Evolutionary conservation across 2,888 invertebrate species (phyloP).

Genomic region (Cenopis cana): DNA sequence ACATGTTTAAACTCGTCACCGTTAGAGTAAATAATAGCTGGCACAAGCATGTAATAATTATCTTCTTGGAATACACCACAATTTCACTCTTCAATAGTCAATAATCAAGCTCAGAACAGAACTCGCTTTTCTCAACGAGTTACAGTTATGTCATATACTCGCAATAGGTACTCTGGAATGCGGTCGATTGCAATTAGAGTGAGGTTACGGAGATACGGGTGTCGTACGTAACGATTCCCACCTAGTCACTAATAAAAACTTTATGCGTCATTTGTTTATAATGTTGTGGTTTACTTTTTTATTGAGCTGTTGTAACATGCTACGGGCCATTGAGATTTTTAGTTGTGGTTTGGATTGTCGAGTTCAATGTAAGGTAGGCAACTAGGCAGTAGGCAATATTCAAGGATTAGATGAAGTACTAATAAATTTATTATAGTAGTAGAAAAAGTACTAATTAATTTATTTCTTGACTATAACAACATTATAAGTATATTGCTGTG

Average conservation of each 20-base stretch:
- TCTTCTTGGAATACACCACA: slow-evolving; percentile 13
- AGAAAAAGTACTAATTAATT: too few relatives aligned
- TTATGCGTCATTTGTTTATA: slow-evolving; percentile 29
- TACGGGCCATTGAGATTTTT: neutral
- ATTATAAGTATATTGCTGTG: too few relatives aligned
- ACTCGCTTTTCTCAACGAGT: slow-evolving; percentile 27
- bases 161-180: slow-evolving; percentile 40
- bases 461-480: too few relatives aligned
- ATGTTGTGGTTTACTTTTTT: slow-evolving; percentile 7
- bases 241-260: slow-evolving; percentile 29
- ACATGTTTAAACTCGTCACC: neutral
- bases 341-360: neutral
- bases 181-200: slow-evolving; percentile 38
- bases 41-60: neutral
- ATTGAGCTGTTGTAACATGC: slow-evolving; percentile 15
- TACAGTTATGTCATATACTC: slow-evolving; percentile 35
- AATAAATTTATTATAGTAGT: too few relatives aligned
- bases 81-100: slow-evolving; percentile 30
- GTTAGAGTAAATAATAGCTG: neutral
- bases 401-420: too few relatives aligned
- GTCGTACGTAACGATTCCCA: slow-evolving; percentile 37
- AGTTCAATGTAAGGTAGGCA: neutral
- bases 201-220: slow-evolving; percentile 40
- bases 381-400: too few relatives aligned
- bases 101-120: slow-evolving; percentile 26